Evolutionary conservation across 2,888 invertebrate genomes (phyloP).

Genomic region (Andrena dorsata): DNA sequence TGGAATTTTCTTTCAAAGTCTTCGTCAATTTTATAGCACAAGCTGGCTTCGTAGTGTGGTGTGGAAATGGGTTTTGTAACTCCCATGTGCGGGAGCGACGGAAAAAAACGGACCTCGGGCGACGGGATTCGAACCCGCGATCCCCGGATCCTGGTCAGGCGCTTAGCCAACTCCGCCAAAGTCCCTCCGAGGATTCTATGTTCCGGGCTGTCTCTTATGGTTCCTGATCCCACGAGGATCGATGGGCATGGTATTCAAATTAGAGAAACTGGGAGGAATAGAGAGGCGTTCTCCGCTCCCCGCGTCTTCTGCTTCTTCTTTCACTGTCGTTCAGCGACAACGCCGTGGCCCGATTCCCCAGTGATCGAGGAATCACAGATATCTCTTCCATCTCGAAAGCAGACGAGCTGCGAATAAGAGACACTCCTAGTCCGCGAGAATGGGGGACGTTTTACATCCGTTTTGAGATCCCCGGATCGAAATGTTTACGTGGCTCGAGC

Average conservation of each 20-base stretch:
- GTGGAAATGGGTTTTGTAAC: too few relatives aligned
- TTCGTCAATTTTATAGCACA: too few relatives aligned
- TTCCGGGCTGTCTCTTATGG: too few relatives aligned
- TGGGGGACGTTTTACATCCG: neutral
- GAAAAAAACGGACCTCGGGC: too few relatives aligned
- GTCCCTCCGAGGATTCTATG: too few relatives aligned
- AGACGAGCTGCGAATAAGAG: neutral
- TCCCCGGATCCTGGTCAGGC: too few relatives aligned
- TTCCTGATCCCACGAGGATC: neutral
- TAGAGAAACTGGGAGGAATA: conserved; percentile 42
- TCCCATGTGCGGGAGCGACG: too few relatives aligned
- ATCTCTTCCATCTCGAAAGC: conserved; percentile 77
- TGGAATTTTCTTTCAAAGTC: too few relatives aligned
- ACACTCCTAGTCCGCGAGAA: too few relatives aligned
- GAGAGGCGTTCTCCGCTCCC: neutral
- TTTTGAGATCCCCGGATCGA: neutral
- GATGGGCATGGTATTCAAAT: conserved; percentile 45
- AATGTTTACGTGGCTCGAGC: neutral
- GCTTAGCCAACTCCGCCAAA: too few relatives aligned
- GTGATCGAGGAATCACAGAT: conserved; percentile 74
- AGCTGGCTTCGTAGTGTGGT: too few relatives aligned
- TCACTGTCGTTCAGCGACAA: conserved; percentile 5
- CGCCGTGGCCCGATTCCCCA: conserved; percentile 51
- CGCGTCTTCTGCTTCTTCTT: conserved; percentile 15
- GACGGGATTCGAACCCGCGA: too few relatives aligned